Conservation (phyloP, 2,797 vertebrate species). For the Tinamus major region DNA sequence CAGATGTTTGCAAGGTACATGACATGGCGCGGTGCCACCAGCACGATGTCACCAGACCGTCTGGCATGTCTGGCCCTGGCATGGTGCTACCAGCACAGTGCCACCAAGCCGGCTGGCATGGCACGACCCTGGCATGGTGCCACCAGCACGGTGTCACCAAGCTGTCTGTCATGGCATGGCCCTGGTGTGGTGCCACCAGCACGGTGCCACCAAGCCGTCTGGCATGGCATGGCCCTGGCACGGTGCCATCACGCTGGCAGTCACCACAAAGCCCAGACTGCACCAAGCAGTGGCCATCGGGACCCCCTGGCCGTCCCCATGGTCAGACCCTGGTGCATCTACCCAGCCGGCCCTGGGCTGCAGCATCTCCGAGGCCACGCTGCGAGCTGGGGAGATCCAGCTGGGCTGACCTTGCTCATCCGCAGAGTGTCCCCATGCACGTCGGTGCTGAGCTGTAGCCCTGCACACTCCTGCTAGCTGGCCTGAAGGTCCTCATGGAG, state of each 20-base stretch:
- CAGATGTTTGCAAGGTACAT: fast-evolving
- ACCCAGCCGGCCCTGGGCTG: neutral
- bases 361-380: too few relatives aligned
- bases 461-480: neutral
- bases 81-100: too few relatives aligned
- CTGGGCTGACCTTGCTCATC: too few relatives aligned
- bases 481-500: too few relatives aligned
- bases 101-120: fast-evolving
- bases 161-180: fast-evolving
- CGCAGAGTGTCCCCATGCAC: too few relatives aligned
- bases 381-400: too few relatives aligned
- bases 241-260: fast-evolving
- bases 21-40: neutral
- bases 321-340: neutral
- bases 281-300: too few relatives aligned
- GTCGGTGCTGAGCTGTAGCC: too few relatives aligned
- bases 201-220: fast-evolving
- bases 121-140: too few relatives aligned
- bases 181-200: too few relatives aligned
- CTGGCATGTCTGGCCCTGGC: fast-evolving
- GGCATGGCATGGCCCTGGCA: fast-evolving
- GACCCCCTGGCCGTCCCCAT: neutral
- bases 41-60: fast-evolving
- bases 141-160: too few relatives aligned
- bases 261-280: fast-evolving